Percentiles rank a stretch among this genome's conserved stretches.
Conservation (phyloP, 2,888 invertebrate species). For the Philopedon plagiatum region DNA sequence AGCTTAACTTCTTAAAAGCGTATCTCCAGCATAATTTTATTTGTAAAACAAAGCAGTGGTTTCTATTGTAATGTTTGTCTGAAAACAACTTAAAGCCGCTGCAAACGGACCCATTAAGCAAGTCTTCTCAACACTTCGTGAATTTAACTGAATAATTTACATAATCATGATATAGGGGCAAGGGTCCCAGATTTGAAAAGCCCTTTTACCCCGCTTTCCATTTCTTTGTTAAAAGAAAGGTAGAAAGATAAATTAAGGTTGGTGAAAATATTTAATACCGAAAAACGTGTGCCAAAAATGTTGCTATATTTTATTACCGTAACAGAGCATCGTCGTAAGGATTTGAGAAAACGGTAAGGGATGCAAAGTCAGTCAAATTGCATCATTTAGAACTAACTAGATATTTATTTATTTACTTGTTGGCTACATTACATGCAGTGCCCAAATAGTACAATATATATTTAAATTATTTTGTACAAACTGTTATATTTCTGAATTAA, state of each 20-base stretch:
- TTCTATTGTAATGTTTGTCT: slow-evolving; percentile 31
- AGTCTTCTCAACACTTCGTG: slow-evolving; percentile 30
- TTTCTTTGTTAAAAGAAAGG: slow-evolving; percentile 22
- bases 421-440: no score
- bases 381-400: no score
- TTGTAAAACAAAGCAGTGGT: slow-evolving; percentile 32
- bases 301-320: neutral
- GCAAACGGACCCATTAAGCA: slow-evolving; percentile 34
- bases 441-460: no score
- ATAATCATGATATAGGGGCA: slow-evolving; percentile 29
- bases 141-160: slow-evolving; percentile 36
- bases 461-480: no score
- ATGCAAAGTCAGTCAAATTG: no score
- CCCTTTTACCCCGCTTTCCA: slow-evolving; percentile 1
- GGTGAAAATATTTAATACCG: slow-evolving; percentile 1
- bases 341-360: no score
- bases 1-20: slow-evolving; percentile 23
- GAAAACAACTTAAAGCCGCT: slow-evolving; percentile 30
- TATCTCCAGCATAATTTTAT: slow-evolving; percentile 28
- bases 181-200: slow-evolving; percentile 18
- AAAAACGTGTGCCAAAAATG: neutral
- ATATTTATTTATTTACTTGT: no score
- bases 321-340: neutral
- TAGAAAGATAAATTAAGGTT: slow-evolving; percentile 28
- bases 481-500: no score